Conservation (phyloP, 2,113 vertebrate genomes). For the Aegithalos caudatus region DNA sequence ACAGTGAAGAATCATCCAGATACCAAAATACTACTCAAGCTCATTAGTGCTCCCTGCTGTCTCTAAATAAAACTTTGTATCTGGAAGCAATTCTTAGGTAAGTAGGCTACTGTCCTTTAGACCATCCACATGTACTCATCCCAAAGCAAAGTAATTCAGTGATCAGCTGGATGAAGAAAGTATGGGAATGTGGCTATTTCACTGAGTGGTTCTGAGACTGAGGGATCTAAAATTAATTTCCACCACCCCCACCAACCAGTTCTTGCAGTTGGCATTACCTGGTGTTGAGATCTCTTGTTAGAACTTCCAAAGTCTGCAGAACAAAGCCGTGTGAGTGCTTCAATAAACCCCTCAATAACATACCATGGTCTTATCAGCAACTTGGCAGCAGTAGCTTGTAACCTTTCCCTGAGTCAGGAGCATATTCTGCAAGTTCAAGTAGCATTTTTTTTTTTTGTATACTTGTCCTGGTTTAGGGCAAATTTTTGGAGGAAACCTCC, state of each 20-base stretch:
- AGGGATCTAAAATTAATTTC: not conserved
- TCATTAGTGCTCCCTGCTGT: not conserved
- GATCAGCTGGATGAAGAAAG: not conserved
- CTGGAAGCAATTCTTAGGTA: not conserved
- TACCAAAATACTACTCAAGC: not conserved
- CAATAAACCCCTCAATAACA: too few relatives aligned
- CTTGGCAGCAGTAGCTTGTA: not conserved
- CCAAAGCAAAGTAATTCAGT: not conserved
- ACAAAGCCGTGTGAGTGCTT: not conserved
- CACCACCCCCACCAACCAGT: not conserved
- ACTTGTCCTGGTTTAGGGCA: not conserved
- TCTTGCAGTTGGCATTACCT: not conserved
- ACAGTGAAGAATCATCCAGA: not conserved
- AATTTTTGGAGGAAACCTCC: not conserved
- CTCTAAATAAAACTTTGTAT: not conserved
- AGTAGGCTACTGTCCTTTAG: not conserved
- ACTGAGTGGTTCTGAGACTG: not conserved
- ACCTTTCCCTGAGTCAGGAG: not conserved
- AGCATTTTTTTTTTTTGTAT: not conserved
- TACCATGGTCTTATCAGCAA: not conserved
- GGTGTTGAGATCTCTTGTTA: not conserved
- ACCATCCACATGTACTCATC: not conserved
- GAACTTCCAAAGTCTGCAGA: not conserved
- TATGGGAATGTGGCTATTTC: not conserved
- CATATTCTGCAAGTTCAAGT: not conserved